Evolutionary conservation across 2,113 vertebrate species (phyloP).

Genomic region (Leptocoma aspasia): DNA sequence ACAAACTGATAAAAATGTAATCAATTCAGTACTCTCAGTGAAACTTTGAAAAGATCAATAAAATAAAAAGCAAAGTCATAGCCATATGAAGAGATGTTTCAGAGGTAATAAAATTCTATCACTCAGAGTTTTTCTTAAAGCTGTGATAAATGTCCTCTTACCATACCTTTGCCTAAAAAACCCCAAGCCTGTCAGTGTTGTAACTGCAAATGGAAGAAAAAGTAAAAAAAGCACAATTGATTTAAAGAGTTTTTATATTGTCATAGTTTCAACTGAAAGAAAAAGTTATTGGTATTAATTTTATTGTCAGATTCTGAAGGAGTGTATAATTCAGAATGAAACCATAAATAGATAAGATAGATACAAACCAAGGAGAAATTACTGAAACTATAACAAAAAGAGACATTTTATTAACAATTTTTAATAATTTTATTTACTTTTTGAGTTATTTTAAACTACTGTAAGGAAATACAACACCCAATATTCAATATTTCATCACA

Average conservation of each 20-base stretch:
- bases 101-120: slow-evolving; percentile 47
- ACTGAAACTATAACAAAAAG: not conserved
- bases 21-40: slow-evolving; percentile 22
- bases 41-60: slow-evolving; percentile 28
- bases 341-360: slow-evolving; percentile 14
- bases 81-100: slow-evolving; percentile 34
- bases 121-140: slow-evolving; percentile 9
- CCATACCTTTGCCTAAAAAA: not conserved
- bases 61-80: slow-evolving; percentile 46
- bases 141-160: not conserved
- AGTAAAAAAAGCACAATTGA: not conserved
- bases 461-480: not conserved
- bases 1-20: slow-evolving; percentile 59
- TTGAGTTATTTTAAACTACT: not conserved
- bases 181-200: not conserved
- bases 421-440: not conserved
- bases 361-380: slow-evolving; percentile 31
- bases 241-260: slow-evolving; percentile 22
- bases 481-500: not conserved
- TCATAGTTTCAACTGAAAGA: slow-evolving; percentile 9
- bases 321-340: slow-evolving; percentile 40
- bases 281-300: not conserved
- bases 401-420: not conserved
- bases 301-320: slow-evolving; percentile 26
- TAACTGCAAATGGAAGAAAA: not conserved